phyloP scores from a whole-genome alignment of 1,140 invertebrate genomes.

The Euschistus heros region DNA sequence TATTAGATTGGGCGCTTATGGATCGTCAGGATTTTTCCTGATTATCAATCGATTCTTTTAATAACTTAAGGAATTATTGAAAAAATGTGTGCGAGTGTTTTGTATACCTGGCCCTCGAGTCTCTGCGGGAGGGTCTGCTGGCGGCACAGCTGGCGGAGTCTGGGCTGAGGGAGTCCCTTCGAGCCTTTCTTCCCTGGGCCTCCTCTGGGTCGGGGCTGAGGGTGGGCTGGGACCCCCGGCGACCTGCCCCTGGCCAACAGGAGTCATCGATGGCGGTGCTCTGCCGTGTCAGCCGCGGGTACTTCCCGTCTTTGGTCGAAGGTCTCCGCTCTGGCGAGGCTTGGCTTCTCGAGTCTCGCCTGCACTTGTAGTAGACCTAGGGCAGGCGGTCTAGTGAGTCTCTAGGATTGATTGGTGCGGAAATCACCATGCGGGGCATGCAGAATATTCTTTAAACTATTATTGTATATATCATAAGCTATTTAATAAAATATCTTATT shows the following conservation, averaged over 20 bases:
- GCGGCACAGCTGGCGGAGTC: conserved; percentile 54
- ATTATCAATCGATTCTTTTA: no score
- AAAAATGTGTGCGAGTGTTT: conserved; percentile 31
- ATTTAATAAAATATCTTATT: no score
- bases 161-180: conserved; percentile 73
- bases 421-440: no score
- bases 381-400: not conserved
- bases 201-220: conserved; percentile 59
- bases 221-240: conserved; percentile 66
- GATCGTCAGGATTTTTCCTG: no score
- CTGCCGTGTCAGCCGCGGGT: conserved; percentile 66
- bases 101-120: conserved; percentile 55
- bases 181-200: conserved; percentile 49
- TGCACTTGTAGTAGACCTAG: conserved; percentile 31
- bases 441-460: no score
- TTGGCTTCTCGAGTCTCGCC: conserved; percentile 53
- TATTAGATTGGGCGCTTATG: no score
- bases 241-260: conserved; percentile 33
- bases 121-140: conserved; percentile 44
- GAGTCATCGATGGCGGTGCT: conserved; percentile 80
- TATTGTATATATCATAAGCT: no score
- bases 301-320: conserved; percentile 36
- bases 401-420: no score
- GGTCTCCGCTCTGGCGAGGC: conserved; percentile 38
- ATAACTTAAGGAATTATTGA: not conserved